A percentile compares a stretch with the other conserved stretches of the same genome.
These are phyloP conservation scores for Mormyrus iriodes DNA, from an alignment of 2,113 vertebrate genomes.

Conservation along the genomic window DNA sequence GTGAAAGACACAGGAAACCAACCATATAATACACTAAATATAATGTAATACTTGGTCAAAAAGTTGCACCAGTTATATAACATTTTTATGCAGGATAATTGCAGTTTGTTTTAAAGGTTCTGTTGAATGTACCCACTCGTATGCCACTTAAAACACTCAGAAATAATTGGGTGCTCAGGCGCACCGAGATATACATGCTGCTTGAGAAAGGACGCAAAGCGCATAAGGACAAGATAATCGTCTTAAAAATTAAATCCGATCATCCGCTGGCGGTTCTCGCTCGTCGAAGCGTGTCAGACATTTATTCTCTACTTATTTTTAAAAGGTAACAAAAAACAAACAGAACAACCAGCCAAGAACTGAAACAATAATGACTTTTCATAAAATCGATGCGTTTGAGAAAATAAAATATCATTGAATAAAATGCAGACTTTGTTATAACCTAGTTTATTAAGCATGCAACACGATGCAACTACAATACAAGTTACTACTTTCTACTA, in stretches of 20 bases:
- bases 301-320: background rate
- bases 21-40: background rate
- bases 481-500: background rate
- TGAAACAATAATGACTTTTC: background rate
- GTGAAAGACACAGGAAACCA: background rate
- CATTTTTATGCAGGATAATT: background rate
- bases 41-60: background rate
- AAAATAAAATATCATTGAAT: background rate
- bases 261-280: background rate
- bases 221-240: background rate
- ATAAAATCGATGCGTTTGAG: background rate
- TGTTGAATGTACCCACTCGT: background rate
- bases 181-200: too few relatives aligned
- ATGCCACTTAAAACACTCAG: background rate
- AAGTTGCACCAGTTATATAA: background rate
- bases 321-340: background rate
- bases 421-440: background rate
- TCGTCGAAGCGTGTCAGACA: background rate
- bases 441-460: background rate
- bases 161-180: background rate
- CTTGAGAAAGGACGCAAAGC: background rate
- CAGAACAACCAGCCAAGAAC: background rate
- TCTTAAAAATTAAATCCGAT: background rate
- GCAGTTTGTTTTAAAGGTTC: background rate
- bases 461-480: background rate